These are phyloP conservation scores for Cheilosia soror DNA, from an alignment of 2,888 invertebrate genomes.

Conservation along the genomic window DNA sequence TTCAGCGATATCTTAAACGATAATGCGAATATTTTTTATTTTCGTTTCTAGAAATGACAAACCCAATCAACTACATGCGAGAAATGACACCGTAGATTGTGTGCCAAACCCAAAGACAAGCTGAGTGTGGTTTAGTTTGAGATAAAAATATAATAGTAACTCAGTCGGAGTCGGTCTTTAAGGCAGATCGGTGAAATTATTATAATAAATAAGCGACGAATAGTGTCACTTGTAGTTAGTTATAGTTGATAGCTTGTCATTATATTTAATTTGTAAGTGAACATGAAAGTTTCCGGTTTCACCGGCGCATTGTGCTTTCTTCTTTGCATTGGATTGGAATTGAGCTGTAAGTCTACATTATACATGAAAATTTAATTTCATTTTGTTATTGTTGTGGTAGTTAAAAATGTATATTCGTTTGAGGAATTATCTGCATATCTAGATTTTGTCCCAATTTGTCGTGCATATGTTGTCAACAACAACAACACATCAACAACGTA, in stretches of 20 bases:
- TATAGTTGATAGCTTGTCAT: constrained; percentile 4
- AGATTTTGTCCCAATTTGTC: too few relatives aligned
- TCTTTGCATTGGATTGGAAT: constrained; percentile 6
- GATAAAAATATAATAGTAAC: constrained; percentile 1
- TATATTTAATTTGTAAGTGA: background rate
- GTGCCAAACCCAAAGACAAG: background rate
- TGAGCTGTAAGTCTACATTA: constrained; percentile 46
- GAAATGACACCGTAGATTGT: background rate
- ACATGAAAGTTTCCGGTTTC: constrained; percentile 50
- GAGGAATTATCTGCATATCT: too few relatives aligned
- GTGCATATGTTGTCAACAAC: too few relatives aligned
- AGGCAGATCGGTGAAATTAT: constrained; percentile 1
- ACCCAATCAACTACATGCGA: background rate
- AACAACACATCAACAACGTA: too few relatives aligned
- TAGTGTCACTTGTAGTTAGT: constrained; percentile 1
- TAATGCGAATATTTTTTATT: background rate
- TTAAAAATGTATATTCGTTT: too few relatives aligned
- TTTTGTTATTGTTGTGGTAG: background rate
- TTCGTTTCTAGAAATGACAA: background rate
- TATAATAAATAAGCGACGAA: background rate
- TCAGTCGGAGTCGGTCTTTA: constrained; percentile 26
- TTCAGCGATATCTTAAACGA: constrained; percentile 2
- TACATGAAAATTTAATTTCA: background rate
- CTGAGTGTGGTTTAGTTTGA: constrained; percentile 1
- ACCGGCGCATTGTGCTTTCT: constrained; percentile 1